Base-by-base conservation (phyloP, 2,888 invertebrate genomes). In the Falcaria lacertinaria region DNA sequence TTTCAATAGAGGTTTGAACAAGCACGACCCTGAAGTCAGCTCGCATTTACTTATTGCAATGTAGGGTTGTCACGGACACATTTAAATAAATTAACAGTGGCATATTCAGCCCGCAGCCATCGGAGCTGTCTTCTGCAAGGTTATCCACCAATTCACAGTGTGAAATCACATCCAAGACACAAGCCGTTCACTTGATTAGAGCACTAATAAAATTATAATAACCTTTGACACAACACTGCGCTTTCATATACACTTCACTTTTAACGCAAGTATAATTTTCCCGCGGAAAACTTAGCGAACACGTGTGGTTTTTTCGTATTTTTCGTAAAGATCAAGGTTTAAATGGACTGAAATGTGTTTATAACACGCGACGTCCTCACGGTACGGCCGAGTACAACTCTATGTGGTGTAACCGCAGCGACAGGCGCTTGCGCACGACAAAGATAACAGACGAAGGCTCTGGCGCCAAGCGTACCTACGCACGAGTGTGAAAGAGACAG, bases 391-490 rank as follows among this genome's bases (percentile, higher is more conserved):
- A 78, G 74, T 37, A 22, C 22, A 22, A 22, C 22, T 22, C 15
- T 34, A 34, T 66, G 69, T 56, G 63, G 59, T 69, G 64, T 64
- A 67, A 62, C 57, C 59, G 62, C 69, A 74, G 75, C 74, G 80
- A 79, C 80, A 84, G 83, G 78, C 75, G 77, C 74, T 57, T 62
- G 70, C 74, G 74, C 71, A 60, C 48, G 81, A 88, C 67, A 75
- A 72, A 75, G 85, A 88, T 59, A 69, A 67, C 59, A 50, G 45
- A 60, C 55, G 64, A 64, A 87, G 88, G 87, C 86, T 86, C 69
- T 72, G 74, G 78, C 78, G 84, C 80, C 70, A 57, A 58, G 47
- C 51, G 54, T 45, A 49, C 41, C 25, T 22, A 25, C 34, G 22
- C 34, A 40, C 33, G 46, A 42, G 86, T 67, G 79, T 57, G 74